These are phyloP conservation scores for Morinoia aosen DNA, from an alignment of 2,888 invertebrate species.

Conservation along the genomic window DNA sequence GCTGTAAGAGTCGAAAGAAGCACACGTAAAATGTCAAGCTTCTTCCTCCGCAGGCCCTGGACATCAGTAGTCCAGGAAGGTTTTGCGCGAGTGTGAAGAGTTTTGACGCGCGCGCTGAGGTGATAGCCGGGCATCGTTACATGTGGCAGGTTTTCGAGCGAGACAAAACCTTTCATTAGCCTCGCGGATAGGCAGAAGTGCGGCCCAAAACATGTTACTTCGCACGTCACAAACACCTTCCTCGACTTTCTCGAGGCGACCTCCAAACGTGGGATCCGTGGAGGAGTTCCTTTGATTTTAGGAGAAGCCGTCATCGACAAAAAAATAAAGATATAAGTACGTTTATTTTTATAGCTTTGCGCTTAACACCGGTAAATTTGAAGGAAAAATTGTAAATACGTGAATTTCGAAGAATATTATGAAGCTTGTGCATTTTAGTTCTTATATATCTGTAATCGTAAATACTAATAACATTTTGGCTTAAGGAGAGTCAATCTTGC, in stretches of 20 bases:
- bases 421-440: no score
- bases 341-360: no score
- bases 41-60: background rate
- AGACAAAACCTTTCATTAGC: slow-evolving; percentile 26
- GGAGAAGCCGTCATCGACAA: no score
- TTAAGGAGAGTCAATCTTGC: no score
- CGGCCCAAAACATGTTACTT: slow-evolving; percentile 50
- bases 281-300: background rate
- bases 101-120: background rate
- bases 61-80: background rate
- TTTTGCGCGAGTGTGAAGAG: background rate
- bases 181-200: slow-evolving; percentile 36
- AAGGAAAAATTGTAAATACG: no score
- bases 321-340: no score
- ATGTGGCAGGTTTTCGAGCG: background rate
- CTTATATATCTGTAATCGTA: no score
- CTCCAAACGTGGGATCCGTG: background rate
- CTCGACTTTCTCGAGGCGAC: background rate
- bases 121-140: slow-evolving; percentile 12
- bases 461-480: no score
- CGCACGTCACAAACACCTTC: slow-evolving; percentile 50
- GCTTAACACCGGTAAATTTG: no score
- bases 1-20: no score
- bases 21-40: no score
- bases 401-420: no score